Conservation (phyloP, 2,797 vertebrate genomes). For the Pygocentrus nattereri region DNA sequence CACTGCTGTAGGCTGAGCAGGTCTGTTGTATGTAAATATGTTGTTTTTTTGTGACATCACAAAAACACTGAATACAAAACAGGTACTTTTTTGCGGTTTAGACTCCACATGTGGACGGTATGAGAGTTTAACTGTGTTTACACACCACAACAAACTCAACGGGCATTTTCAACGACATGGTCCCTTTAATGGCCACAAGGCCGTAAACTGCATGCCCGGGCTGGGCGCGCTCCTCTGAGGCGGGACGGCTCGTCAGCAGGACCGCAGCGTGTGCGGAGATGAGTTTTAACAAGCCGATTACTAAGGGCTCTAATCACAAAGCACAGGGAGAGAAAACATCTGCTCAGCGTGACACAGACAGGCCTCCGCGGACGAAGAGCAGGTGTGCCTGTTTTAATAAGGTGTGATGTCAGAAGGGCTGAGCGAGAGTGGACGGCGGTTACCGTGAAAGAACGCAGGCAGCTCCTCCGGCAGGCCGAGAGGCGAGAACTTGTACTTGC, state of each 20-base stretch:
- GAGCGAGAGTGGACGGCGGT: neutral
- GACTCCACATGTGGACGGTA: too few species aligned
- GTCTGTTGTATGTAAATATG: too few species aligned
- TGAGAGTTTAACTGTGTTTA: too few species aligned
- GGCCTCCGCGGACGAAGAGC: neutral
- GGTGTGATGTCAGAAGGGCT: neutral
- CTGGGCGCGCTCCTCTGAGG: neutral
- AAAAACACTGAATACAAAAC: too few species aligned
- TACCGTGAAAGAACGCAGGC: constrained; percentile 87
- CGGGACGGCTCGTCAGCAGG: neutral
- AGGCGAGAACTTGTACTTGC: constrained; percentile 92
- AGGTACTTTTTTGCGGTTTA: too few species aligned
- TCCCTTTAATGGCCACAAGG: neutral
- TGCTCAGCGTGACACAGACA: neutral
- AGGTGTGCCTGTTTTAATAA: neutral
- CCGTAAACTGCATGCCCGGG: neutral
- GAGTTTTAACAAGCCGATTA: neutral
- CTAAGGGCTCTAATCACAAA: neutral
- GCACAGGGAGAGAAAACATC: neutral
- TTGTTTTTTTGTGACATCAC: too few species aligned
- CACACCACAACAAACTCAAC: neutral
- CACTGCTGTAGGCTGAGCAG: too few species aligned
- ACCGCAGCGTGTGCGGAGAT: neutral
- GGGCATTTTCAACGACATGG: too few species aligned
- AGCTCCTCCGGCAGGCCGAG: constrained; percentile 85